Conservation (phyloP, 2,888 invertebrate species). For the Harpalus rubripes region DNA sequence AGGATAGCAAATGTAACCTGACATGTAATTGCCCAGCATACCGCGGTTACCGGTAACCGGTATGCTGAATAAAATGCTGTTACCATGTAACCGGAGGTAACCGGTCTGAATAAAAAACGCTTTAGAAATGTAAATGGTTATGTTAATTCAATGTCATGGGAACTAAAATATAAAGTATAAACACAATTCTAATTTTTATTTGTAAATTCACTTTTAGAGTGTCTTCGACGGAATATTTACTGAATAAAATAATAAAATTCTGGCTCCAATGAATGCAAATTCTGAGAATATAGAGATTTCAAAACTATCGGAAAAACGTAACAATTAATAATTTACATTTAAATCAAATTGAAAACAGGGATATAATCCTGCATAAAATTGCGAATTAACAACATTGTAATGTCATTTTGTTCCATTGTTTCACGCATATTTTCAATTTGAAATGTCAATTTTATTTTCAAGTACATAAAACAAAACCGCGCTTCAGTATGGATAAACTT, state of each 20-base stretch:
- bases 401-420: conserved; percentile 14
- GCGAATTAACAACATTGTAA: conserved; percentile 17
- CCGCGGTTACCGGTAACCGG: no score
- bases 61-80: no score
- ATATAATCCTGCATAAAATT: conserved; percentile 27
- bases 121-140: no score
- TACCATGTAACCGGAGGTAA: no score
- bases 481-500: not conserved
- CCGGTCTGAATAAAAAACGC: no score
- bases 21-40: no score
- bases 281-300: not conserved
- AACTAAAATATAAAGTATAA: no score
- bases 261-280: conserved; percentile 11
- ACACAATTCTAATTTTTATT: no score
- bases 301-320: conserved; percentile 10
- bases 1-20: no score
- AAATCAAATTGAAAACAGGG: conserved; percentile 25
- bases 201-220: no score
- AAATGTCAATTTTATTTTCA: conserved; percentile 28
- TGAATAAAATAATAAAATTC: conserved; percentile 9
- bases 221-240: not conserved
- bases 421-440: conserved; percentile 31
- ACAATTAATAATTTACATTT: conserved; percentile 25
- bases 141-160: no score
- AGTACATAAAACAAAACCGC: conserved; percentile 26